Base-by-base conservation (phyloP, 2,113 vertebrate genomes). In the Chloropsis cyanopogon region DNA sequence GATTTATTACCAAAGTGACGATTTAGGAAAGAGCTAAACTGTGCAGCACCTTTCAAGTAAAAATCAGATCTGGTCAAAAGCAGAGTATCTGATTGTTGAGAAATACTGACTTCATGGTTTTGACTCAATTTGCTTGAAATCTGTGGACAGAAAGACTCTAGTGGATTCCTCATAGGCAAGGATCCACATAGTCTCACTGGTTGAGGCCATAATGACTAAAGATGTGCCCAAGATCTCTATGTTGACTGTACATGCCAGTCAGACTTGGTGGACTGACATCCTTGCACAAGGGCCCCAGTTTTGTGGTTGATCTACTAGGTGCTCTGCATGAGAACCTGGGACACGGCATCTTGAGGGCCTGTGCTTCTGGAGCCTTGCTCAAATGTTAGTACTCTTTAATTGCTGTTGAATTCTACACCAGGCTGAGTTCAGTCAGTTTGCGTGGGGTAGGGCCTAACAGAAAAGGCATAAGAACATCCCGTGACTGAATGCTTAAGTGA, bases 361-460 rank as follows among this genome's bases (percentile, higher is more conserved):
- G 4, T 83, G 31, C 14, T 82, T 66, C 50, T 73, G 59, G 5
- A 92, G 12, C 10, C 22, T 37, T 69, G 12, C 14, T 53, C 72
- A 46, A n/a, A 39, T 31, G 14, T n/a, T 79, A 49, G 19, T 10
- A 53, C 57, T 44, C 39, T 66, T 54, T 60, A 64, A 72, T 60
- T 85, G 23, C 7, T 68, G 44, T 52, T 20, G 4, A 68, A 59
- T 90, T 83, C 19, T 47, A 59, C 39, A 73, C 10, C 23, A 73
- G n/a, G 14, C 14, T 47, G 23, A 80, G 35, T 29, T 19, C 42
- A 57, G 23, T 22, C 54, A 82, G 12, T 12, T 53, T 66, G 37
- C 4, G 6, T 25, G 5, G 4, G 9, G 3, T 61, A 41, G 0
- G 0, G 19, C 23, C 42, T 54, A 72, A 52, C 10, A 79, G n/a